phyloP scores from a whole-genome alignment of 2,888 invertebrate species.

The Hoplodrina blanda region DNA sequence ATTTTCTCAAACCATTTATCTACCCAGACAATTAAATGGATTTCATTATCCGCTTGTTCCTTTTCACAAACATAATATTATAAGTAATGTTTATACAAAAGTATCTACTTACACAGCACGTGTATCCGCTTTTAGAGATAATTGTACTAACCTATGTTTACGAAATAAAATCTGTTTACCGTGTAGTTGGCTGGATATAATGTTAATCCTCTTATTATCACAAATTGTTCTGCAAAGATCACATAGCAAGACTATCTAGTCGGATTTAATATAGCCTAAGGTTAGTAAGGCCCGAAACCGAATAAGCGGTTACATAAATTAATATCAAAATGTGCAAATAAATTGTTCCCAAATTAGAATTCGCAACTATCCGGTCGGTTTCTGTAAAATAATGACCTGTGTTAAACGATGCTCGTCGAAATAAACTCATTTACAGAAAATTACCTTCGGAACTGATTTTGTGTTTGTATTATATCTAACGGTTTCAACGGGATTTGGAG shows the following conservation, averaged over 20 bases:
- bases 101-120: not conserved
- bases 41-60: conserved; percentile 19
- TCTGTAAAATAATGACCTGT: conserved; percentile 34
- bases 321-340: conserved; percentile 48
- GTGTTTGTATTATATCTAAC: conserved; percentile 8
- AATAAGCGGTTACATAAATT: conserved; percentile 46
- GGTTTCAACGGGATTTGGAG: conserved; percentile 24
- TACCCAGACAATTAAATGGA: conserved; percentile 23
- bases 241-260: conserved; percentile 14
- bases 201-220: conserved; percentile 1
- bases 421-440: conserved; percentile 52
- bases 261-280: conserved; percentile 14
- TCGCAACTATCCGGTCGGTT: conserved; percentile 29
- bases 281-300: conserved; percentile 17
- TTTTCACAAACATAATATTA: conserved; percentile 5
- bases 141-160: not conserved
- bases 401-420: conserved; percentile 31
- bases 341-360: conserved; percentile 42
- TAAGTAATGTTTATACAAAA: not conserved
- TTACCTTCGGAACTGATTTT: conserved; percentile 21
- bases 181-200: not conserved
- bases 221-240: conserved; percentile 2
- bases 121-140: not conserved
- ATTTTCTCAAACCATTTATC: conserved; percentile 27
- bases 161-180: not conserved